These are phyloP conservation scores for Nasonia longicornis DNA, from an alignment of 1,140 invertebrate species.

Conservation along the genomic window DNA sequence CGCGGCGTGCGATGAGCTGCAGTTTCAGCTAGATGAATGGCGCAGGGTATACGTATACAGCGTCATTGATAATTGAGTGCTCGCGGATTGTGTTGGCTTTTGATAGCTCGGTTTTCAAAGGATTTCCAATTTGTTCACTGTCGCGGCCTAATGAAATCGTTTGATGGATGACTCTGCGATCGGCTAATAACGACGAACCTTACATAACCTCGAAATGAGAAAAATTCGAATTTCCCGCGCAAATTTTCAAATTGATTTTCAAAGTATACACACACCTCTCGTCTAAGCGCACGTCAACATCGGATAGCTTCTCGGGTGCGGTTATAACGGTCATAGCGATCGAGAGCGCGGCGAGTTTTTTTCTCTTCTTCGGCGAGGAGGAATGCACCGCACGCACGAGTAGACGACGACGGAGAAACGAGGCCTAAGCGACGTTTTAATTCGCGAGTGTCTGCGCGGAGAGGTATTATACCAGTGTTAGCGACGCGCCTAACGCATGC, in stretches of 20 bases:
- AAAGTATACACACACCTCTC: too few relatives aligned
- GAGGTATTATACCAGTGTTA: background rate
- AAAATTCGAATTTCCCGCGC: background rate
- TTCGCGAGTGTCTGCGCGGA: background rate
- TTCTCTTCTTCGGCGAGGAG: background rate
- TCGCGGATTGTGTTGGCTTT: background rate
- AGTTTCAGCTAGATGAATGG: too few relatives aligned
- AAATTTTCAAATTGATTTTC: background rate
- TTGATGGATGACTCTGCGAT: too few relatives aligned
- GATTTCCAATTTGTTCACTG: background rate
- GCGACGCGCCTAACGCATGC: too few relatives aligned
- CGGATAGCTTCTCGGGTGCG: background rate
- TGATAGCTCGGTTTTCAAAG: background rate
- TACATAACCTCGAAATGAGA: too few relatives aligned
- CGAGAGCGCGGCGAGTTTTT: conserved; percentile 5
- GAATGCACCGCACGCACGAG: background rate
- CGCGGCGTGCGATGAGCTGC: background rate
- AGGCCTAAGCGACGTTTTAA: background rate
- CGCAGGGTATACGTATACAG: too few relatives aligned
- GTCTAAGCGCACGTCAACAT: too few relatives aligned
- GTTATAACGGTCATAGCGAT: conserved; percentile 28
- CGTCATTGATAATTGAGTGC: background rate
- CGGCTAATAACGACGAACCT: too few relatives aligned
- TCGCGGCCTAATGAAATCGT: too few relatives aligned
- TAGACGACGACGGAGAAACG: background rate